Evolutionary conservation across 2,888 invertebrate species (phyloP).

Genomic region (Lepidochrysops patricia): DNA sequence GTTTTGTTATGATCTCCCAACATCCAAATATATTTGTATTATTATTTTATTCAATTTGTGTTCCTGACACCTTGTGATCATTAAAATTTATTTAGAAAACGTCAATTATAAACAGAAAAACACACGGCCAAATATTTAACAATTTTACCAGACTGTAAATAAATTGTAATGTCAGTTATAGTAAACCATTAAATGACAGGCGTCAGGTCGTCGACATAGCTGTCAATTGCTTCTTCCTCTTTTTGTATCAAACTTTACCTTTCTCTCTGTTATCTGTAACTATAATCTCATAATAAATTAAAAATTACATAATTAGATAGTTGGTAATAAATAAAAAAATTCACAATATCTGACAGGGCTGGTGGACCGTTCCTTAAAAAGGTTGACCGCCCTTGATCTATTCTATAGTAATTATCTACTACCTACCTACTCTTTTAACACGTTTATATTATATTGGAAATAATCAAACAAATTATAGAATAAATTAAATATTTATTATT

Average conservation of each 20-base stretch:
- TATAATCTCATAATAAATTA: too few species aligned
- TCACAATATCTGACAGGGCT: too few species aligned
- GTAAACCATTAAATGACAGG: neutral
- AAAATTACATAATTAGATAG: too few species aligned
- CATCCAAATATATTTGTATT: neutral
- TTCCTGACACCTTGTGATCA: neutral
- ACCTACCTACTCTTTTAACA: too few species aligned
- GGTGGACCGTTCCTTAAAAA: too few species aligned
- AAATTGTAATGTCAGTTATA: neutral
- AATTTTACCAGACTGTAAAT: neutral
- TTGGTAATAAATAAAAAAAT: too few species aligned
- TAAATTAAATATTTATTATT: too few species aligned
- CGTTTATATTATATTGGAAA: too few species aligned
- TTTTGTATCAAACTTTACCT: neutral
- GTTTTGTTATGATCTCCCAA: constrained; percentile 3
- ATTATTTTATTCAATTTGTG: neutral
- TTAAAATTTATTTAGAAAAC: neutral
- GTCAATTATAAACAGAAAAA: neutral
- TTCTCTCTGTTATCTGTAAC: too few species aligned
- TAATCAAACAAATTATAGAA: too few species aligned
- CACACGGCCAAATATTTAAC: neutral
- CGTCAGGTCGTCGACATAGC: neutral
- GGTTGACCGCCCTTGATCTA: too few species aligned
- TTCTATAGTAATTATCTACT: too few species aligned
- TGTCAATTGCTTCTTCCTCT: neutral